A percentile compares a stretch with the other conserved stretches of the same genome.
Evolutionary conservation across 2,113 vertebrate species (phyloP).

Genomic region (Sisor rabdophorus): DNA sequence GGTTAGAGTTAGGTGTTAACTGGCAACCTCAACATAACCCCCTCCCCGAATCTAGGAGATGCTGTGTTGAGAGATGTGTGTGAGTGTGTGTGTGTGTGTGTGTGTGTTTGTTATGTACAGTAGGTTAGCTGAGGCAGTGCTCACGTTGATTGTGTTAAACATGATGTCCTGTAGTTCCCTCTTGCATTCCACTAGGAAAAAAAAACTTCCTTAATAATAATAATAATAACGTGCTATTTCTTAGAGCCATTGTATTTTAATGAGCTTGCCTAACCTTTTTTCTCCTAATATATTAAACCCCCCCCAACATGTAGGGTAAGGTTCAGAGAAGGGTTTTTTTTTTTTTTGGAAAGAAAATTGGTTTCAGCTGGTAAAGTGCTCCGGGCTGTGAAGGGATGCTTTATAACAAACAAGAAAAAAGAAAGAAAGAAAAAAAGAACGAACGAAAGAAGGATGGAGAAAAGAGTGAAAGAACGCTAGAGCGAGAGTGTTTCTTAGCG

Average conservation of each 20-base stretch:
- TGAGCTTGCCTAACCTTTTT: slow-evolving; percentile 67
- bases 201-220: slow-evolving; percentile 61
- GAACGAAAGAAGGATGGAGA: background rate
- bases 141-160: background rate
- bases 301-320: slow-evolving; percentile 46
- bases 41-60: background rate
- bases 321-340: slow-evolving; percentile 53
- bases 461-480: background rate
- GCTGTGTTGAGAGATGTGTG: background rate
- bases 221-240: slow-evolving; percentile 68
- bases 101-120: slow-evolving; percentile 3
- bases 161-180: slow-evolving; percentile 47
- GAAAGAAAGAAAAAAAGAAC: slow-evolving; percentile 34
- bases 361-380: slow-evolving; percentile 70
- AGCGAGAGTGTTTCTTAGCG: background rate
- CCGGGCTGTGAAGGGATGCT: slow-evolving; percentile 54
- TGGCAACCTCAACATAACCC: no score
- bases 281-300: slow-evolving; percentile 37
- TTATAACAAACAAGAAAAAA: slow-evolving; percentile 48
- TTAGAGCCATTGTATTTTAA: slow-evolving; percentile 69
- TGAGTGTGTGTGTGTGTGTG: background rate
- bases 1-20: no score
- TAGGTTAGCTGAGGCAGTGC: slow-evolving; percentile 51
- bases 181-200: slow-evolving; percentile 53
- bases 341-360: slow-evolving; percentile 58